Conservation (phyloP, 2,888 invertebrate species). For the Synanthedon vespiformis region DNA sequence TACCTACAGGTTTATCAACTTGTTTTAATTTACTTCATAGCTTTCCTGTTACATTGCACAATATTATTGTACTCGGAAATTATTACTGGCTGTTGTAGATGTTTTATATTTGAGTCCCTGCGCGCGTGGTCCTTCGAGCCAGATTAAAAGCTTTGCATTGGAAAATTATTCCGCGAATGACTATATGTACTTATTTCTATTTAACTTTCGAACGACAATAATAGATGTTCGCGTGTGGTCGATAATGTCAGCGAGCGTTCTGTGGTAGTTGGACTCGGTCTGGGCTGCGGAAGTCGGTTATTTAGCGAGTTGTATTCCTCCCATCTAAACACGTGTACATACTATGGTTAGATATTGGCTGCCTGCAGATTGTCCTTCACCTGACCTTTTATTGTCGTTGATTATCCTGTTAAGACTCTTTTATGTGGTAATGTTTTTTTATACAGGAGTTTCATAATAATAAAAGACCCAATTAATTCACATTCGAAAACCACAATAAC, state of each 20-base stretch:
- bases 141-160: too few relatives aligned
- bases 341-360: not conserved
- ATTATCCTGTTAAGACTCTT: constrained; percentile 29
- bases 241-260: constrained; percentile 12
- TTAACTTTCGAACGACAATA: constrained; percentile 15
- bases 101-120: too few relatives aligned
- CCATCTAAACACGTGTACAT: not conserved
- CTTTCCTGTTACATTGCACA: not conserved
- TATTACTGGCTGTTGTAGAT: not conserved
- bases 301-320: constrained; percentile 29
- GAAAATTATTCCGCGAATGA: too few relatives aligned
- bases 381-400: constrained; percentile 15
- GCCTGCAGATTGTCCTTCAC: constrained; percentile 29
- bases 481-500: not conserved
- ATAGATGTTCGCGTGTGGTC: constrained; percentile 36
- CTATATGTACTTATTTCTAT: constrained; percentile 7
- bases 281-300: constrained; percentile 40
- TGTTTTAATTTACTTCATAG: not conserved
- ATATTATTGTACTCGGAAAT: not conserved
- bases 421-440: not conserved
- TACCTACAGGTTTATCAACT: not conserved
- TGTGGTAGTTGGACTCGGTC: constrained; percentile 12
- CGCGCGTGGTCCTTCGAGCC: too few relatives aligned
- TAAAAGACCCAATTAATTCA: not conserved
- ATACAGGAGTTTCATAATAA: not conserved